These are phyloP conservation scores for Xiphophorus maculatus DNA, from an alignment of 2,113 vertebrate species.

Conservation along the genomic window DNA sequence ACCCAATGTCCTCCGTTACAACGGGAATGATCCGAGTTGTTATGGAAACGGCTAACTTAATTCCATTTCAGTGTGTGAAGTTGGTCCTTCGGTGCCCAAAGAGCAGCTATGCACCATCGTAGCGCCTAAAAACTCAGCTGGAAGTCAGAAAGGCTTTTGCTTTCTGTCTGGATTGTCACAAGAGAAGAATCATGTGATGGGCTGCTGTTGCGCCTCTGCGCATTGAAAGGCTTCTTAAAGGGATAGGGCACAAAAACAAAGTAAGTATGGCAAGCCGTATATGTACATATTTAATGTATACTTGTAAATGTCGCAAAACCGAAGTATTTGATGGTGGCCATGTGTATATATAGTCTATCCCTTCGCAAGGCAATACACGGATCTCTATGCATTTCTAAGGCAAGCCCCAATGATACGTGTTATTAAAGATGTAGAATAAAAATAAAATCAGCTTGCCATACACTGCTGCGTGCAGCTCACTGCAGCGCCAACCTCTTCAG, in stretches of 20 bases:
- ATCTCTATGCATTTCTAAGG: too few relatives aligned
- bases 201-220: constrained; percentile 60
- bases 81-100: constrained; percentile 39
- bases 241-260: neutral
- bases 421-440: too few relatives aligned
- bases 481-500: neutral
- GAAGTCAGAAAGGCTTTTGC: constrained; percentile 60
- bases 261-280: neutral
- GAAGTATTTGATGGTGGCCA: too few relatives aligned
- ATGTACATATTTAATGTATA: neutral
- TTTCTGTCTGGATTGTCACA: constrained; percentile 81
- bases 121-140: constrained; percentile 61
- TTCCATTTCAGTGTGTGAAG: constrained; percentile 45
- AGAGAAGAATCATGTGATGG: constrained; percentile 86
- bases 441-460: neutral
- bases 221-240: constrained; percentile 27
- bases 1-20: constrained; percentile 16
- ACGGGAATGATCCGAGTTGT: constrained; percentile 16
- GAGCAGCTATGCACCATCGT: constrained; percentile 37
- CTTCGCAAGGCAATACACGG: too few relatives aligned
- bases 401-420: too few relatives aligned
- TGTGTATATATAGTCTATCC: too few relatives aligned
- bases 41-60: constrained; percentile 47
- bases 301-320: too few relatives aligned
- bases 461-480: neutral